Evolutionary conservation across 2,888 invertebrate genomes (phyloP), one percentile per base, ranked within the genome.

Genomic region (Thecophora atra): DNA sequence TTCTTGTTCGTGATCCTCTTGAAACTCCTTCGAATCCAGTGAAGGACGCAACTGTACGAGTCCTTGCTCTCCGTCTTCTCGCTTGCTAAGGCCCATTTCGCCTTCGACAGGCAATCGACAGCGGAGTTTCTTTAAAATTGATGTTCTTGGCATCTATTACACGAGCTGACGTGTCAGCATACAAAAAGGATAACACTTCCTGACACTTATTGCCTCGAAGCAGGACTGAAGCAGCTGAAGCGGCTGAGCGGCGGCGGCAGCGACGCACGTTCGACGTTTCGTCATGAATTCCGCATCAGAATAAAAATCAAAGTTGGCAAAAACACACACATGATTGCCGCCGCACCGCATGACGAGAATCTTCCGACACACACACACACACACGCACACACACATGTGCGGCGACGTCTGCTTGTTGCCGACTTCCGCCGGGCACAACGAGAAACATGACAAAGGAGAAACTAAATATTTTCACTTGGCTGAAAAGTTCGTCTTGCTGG

Each of bases 161-260:
- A 63, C 15, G 62, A 51, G 24, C 6, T 37, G 42, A 62, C 51
- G 70, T 70, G 70, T 70, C 70, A 63, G 52, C 70, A 63, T 63
- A 70, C 70, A 70, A 51, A 44, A 70, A 30, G 70, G 30, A 63
- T 72, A 60, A 60, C 72, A 67, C 72, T 60, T 72, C 58, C 72
- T 72, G 72, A 72, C 72, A 72, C 65, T 72, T 72, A 72, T 72
- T 72, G 72, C 72, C 72, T 60, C 52, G 19, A 30, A 67, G n/a
- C n/a, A n/a, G 67, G 62, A 72, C 19, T 62, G n/a, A 44, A 37
- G 37, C 30, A 26, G 26, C 28, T 26, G 15, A 17, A 37, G 11
- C 37, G 11, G 11, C 37, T n/a, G n/a, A n/a, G n/a, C n/a, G n/a
- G n/a, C n/a, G n/a, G n/a, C n/a, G n/a, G n/a, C n/a, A n/a, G n/a